These are phyloP conservation scores for Elysia crispata DNA, from an alignment of 2,888 invertebrate genomes.

Conservation along the genomic window DNA sequence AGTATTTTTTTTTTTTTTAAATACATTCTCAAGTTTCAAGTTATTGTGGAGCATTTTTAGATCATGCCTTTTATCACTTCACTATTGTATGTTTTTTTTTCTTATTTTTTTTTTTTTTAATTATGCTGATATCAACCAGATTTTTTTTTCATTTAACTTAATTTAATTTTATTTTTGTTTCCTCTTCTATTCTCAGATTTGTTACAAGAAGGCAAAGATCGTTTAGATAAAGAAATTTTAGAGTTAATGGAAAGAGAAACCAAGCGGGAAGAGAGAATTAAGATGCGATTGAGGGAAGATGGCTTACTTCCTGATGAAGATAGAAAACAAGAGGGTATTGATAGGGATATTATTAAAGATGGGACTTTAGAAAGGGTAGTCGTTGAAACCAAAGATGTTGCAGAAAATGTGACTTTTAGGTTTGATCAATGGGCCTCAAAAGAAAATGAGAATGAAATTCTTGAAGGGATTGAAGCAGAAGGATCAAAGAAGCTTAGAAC, in stretches of 20 bases:
- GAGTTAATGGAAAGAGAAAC: conserved; percentile 63
- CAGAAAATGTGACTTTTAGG: conserved; percentile 18
- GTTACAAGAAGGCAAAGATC: conserved; percentile 62
- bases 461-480: conserved; percentile 30
- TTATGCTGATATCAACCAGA: no score
- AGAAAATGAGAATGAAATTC: conserved; percentile 15
- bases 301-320: conserved; percentile 48
- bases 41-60: no score
- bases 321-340: conserved; percentile 47
- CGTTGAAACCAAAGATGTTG: conserved; percentile 30
- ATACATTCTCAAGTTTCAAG: no score
- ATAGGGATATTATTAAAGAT: conserved; percentile 33
- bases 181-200: conserved; percentile 59
- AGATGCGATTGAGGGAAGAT: conserved; percentile 49
- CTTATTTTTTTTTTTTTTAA: no score
- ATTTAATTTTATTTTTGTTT: no score
- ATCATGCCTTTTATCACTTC: no score
- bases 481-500: conserved; percentile 31
- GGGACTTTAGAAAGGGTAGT: conserved; percentile 44
- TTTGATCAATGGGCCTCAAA: background rate
- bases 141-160: no score
- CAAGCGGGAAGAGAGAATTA: conserved; percentile 54
- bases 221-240: conserved; percentile 67
- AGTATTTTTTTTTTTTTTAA: no score
- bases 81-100: no score